A percentile compares a stretch with the other conserved stretches of the same genome.
Conservation (phyloP, 2,888 invertebrate genomes). For the Tenthredo notha region DNA sequence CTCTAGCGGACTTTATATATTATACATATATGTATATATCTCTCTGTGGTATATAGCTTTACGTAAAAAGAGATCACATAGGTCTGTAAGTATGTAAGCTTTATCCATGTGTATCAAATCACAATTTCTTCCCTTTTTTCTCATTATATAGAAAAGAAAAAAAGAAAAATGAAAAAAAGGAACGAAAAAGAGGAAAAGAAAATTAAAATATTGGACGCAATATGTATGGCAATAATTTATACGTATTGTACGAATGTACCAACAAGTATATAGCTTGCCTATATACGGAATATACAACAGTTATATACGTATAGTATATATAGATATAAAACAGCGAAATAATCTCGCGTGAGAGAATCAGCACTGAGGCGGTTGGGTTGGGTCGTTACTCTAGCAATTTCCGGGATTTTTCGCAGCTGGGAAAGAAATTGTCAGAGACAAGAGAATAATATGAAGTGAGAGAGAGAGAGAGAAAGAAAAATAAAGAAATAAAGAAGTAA, state of each 20-base stretch:
- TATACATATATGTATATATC: not conserved
- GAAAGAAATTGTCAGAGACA: not conserved
- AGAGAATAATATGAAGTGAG: not conserved
- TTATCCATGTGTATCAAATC: too few species aligned
- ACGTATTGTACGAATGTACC: too few species aligned
- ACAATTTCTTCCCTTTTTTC: not conserved
- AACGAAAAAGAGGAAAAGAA: too few species aligned
- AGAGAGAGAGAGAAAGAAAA: not conserved
- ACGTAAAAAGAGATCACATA: too few species aligned
- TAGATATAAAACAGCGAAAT: not conserved
- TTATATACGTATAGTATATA: not conserved
- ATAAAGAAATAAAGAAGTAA: not conserved
- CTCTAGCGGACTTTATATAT: not conserved
- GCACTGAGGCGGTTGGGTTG: not conserved
- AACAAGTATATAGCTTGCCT: too few species aligned
- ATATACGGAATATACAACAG: too few species aligned
- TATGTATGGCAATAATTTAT: too few species aligned
- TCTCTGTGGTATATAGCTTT: too few species aligned
- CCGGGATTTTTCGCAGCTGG: not conserved
- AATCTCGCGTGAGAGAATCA: not conserved
- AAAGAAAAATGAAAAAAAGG: not conserved
- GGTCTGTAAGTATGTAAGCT: too few species aligned
- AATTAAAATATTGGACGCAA: too few species aligned
- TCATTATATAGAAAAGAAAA: not conserved
- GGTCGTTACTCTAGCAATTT: constrained; percentile 3